Conservation (phyloP, 2,888 invertebrate species). For the Volucella inanis region DNA sequence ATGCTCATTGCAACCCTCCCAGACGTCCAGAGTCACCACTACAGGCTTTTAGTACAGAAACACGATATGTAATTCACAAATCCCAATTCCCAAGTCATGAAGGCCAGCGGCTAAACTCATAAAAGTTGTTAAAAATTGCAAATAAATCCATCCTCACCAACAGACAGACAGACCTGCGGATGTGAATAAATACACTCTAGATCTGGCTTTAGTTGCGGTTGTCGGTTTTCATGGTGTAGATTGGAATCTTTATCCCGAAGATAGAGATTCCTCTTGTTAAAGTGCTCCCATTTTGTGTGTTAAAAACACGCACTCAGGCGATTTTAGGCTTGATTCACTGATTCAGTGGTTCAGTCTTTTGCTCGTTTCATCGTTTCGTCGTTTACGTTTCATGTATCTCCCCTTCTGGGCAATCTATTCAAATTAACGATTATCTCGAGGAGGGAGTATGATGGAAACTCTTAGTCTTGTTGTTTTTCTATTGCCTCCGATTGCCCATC, state of each 20-base stretch:
- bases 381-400: slow-evolving; percentile 33
- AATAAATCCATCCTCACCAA: slow-evolving; percentile 33
- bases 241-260: slow-evolving; percentile 39
- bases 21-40: slow-evolving; percentile 14
- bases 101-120: slow-evolving; percentile 54
- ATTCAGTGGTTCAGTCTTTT: slow-evolving; percentile 57
- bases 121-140: slow-evolving; percentile 52
- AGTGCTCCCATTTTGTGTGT: slow-evolving; percentile 52
- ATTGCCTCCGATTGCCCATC: slow-evolving; percentile 36
- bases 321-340: too few species aligned
- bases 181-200: background rate
- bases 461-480: background rate
- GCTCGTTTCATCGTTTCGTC: slow-evolving; percentile 29
- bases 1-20: slow-evolving; percentile 4
- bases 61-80: slow-evolving; percentile 49
- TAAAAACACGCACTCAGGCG: slow-evolving; percentile 58
- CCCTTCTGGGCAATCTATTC: slow-evolving; percentile 72
- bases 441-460: slow-evolving; percentile 31
- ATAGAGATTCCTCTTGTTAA: slow-evolving; percentile 18
- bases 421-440: slow-evolving; percentile 68
- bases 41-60: background rate
- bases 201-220: background rate
- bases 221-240: slow-evolving; percentile 12
- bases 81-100: slow-evolving; percentile 47
- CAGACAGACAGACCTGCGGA: slow-evolving; percentile 31